phyloP scores from a whole-genome alignment of 1,140 invertebrate species.

The Leptopilina boulardi region DNA sequence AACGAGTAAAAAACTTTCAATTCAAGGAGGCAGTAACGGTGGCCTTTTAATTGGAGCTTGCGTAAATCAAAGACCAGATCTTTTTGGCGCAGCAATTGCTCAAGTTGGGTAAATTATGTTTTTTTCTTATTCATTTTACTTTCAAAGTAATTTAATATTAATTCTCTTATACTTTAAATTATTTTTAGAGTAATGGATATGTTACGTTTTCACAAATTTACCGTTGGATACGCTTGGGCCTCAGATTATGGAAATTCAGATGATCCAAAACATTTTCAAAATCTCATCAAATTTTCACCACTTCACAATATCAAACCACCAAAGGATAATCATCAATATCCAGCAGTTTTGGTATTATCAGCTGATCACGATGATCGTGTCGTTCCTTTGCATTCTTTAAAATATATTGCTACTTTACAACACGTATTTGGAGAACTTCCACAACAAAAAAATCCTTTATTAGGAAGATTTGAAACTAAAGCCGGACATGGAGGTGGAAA shows the following conservation, averaged over 20 bases:
- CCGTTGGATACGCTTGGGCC: constrained; percentile 97
- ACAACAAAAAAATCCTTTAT: constrained; percentile 89
- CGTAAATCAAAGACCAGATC: constrained; percentile 95
- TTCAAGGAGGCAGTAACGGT: constrained; percentile 97
- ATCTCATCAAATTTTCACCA: constrained; percentile 94
- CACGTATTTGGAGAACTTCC: constrained; percentile 80
- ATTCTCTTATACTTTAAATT: constrained; percentile 46
- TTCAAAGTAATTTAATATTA: neutral
- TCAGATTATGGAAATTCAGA: constrained; percentile 97
- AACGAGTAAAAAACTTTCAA: constrained; percentile 84
- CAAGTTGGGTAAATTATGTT: constrained; percentile 88
- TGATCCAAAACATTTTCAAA: constrained; percentile 91
- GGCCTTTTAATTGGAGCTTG: constrained; percentile 95
- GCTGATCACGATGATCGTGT: constrained; percentile 99
- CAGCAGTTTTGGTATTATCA: constrained; percentile 92
- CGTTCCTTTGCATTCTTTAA: constrained; percentile 96
- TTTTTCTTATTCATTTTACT: constrained; percentile 17
- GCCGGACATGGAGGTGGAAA: constrained; percentile 97
- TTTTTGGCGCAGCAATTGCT: constrained; percentile 93
- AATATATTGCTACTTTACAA: constrained; percentile 95
- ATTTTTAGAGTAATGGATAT: constrained; percentile 94
- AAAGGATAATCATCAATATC: constrained; percentile 84
- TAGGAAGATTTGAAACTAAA: constrained; percentile 95
- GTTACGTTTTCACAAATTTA: constrained; percentile 98
- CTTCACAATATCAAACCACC: constrained; percentile 93